Percentiles rank a stretch among this genome's conserved stretches.
Evolutionary conservation across 2,888 invertebrate species (phyloP).

Genomic region (Siphlonurus alternatus): DNA sequence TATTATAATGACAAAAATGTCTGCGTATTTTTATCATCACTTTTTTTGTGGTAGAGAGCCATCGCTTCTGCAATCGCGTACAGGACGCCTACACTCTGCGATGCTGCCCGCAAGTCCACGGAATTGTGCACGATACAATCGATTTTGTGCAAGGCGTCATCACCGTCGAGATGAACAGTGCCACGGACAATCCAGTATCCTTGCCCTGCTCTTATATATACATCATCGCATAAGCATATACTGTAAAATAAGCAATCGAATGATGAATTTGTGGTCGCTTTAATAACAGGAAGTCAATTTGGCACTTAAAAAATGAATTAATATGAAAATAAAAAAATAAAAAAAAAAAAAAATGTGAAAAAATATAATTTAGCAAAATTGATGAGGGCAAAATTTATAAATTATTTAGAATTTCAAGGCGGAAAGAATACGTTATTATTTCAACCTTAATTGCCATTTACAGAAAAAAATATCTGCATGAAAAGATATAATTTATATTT

Average conservation of each 20-base stretch:
- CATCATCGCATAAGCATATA: neutral
- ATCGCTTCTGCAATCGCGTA: slow-evolving; percentile 42
- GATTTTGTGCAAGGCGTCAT: slow-evolving; percentile 40
- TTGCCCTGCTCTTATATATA: neutral
- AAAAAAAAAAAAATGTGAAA: too few relatives aligned
- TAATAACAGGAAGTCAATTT: neutral
- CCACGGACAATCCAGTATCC: slow-evolving; percentile 44
- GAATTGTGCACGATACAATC: slow-evolving; percentile 45
- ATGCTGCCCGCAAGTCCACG: slow-evolving; percentile 48
- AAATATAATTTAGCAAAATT: too few relatives aligned
- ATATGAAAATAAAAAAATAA: too few relatives aligned
- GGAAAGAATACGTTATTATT: too few relatives aligned
- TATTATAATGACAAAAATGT: too few relatives aligned
- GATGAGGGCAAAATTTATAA: too few relatives aligned
- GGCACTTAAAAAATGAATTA: too few relatives aligned
- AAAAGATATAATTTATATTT: too few relatives aligned
- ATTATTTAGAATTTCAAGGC: too few relatives aligned
- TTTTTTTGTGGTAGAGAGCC: slow-evolving; percentile 36
- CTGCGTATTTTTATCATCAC: too few relatives aligned
- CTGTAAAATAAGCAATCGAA: neutral
- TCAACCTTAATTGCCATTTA: too few relatives aligned
- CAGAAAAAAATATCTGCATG: too few relatives aligned
- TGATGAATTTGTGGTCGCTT: neutral
- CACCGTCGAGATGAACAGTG: slow-evolving; percentile 45
- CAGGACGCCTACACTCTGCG: slow-evolving; percentile 49